phyloP scores from a whole-genome alignment of 2,113 vertebrate genomes.

The Aegithalos caudatus region DNA sequence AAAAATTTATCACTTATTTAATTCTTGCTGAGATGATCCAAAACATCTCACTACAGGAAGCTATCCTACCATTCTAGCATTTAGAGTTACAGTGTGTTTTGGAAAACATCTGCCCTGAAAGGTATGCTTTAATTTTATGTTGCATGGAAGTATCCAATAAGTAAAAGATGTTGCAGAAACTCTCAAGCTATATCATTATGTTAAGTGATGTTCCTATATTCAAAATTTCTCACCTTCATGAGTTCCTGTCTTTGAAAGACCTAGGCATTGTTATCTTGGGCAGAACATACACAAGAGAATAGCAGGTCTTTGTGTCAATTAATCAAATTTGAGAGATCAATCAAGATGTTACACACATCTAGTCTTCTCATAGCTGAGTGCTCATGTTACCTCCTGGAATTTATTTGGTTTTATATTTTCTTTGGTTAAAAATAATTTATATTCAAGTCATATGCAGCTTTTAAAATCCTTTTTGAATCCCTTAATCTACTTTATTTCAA shows the following conservation, averaged over 20 bases:
- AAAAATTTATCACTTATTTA: slow-evolving; percentile 38
- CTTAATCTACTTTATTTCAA: neutral
- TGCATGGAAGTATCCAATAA: neutral
- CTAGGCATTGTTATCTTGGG: neutral
- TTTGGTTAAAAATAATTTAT: neutral
- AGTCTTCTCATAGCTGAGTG: neutral
- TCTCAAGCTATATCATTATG: neutral
- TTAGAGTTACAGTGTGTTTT: neutral
- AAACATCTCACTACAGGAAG: neutral
- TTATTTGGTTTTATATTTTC: neutral
- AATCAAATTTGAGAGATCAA: neutral
- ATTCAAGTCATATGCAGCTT: neutral
- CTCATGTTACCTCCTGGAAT: neutral
- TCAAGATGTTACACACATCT: neutral
- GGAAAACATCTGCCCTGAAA: neutral
- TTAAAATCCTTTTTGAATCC: neutral
- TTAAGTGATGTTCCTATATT: neutral
- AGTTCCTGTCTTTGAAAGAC: neutral
- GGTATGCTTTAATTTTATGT: neutral
- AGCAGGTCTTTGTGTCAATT: neutral
- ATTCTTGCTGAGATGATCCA: neutral
- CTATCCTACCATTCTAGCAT: neutral
- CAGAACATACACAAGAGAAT: neutral
- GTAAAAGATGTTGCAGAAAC: neutral
- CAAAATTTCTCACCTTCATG: neutral